A percentile compares a stretch with the other conserved stretches of the same genome.
phyloP scores from a whole-genome alignment of 2,113 vertebrate species.

The Prolemur simus region DNA sequence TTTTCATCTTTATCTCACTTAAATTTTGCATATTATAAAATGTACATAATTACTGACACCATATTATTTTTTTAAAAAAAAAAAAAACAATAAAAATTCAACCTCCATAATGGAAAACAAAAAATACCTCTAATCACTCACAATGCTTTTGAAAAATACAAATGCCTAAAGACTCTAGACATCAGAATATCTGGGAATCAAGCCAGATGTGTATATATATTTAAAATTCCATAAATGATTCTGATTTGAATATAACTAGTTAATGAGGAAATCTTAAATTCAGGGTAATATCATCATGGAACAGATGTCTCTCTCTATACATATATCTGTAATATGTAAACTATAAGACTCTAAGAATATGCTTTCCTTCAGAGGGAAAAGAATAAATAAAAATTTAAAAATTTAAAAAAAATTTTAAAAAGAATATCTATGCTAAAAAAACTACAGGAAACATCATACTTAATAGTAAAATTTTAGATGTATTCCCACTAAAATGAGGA shows the following conservation, averaged over 20 bases:
- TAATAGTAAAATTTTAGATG: background rate
- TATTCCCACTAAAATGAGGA: conserved; percentile 14
- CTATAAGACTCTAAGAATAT: background rate
- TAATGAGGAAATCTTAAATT: background rate
- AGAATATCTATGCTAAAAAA: background rate
- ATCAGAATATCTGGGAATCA: background rate
- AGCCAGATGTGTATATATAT: background rate
- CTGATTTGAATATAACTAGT: background rate
- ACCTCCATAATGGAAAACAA: background rate
- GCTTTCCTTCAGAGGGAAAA: background rate
- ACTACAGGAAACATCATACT: background rate
- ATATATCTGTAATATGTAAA: background rate
- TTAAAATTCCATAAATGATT: background rate
- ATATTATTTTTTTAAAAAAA: background rate
- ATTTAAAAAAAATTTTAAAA: background rate
- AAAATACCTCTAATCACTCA: background rate
- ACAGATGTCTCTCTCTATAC: background rate
- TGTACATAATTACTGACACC: background rate
- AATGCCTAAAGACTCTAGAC: background rate
- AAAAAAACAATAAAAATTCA: background rate
- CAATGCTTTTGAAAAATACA: conserved; percentile 9
- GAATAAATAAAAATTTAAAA: too few relatives aligned
- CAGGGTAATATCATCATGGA: background rate
- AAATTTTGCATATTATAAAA: too few relatives aligned
- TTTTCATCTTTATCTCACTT: too few relatives aligned